These are phyloP conservation scores for Borostomias antarcticus DNA, from an alignment of 2,797 vertebrate genomes.

Conservation along the genomic window DNA sequence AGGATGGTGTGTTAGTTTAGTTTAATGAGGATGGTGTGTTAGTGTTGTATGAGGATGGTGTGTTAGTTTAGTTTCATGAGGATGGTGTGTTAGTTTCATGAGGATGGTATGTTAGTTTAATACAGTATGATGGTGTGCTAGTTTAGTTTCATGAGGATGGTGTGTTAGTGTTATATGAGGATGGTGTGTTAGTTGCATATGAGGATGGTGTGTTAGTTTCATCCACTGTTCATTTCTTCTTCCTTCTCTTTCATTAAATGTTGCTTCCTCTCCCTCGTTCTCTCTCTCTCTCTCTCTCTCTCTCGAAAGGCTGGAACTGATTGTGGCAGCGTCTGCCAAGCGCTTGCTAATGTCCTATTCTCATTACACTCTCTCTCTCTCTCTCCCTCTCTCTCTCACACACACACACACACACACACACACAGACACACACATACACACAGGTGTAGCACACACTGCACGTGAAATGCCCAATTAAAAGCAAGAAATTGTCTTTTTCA, in stretches of 20 bases:
- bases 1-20: too few relatives aligned
- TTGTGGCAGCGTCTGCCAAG: conserved; percentile 87
- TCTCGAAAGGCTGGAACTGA: conserved; percentile 74
- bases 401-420: conserved; percentile 23
- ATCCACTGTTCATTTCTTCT: not conserved
- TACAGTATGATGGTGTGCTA: too few relatives aligned
- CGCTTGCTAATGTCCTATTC: conserved; percentile 88
- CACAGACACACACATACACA: conserved; percentile 62
- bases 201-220: not conserved
- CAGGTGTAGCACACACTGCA: conserved; percentile 89
- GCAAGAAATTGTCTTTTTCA: conserved; percentile 88
- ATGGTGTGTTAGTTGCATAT: too few relatives aligned
- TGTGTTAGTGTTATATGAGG: too few relatives aligned
- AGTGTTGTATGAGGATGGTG: too few relatives aligned
- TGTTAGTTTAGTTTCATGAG: too few relatives aligned
- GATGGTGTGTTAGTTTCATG: too few relatives aligned
- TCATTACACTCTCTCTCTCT: conserved; percentile 78
- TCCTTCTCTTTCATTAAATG: not conserved
- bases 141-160: too few relatives aligned
- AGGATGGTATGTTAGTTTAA: too few relatives aligned
- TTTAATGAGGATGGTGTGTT: too few relatives aligned
- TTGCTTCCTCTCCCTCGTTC: too few relatives aligned
- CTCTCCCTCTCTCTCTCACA: conserved; percentile 21
- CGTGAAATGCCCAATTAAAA: conserved; percentile 95
- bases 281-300: conserved; percentile 1